Percentiles rank a stretch among this genome's conserved stretches.
Evolutionary conservation across 2,888 invertebrate species (phyloP).

Genomic region (Drosophila histrio): DNA sequence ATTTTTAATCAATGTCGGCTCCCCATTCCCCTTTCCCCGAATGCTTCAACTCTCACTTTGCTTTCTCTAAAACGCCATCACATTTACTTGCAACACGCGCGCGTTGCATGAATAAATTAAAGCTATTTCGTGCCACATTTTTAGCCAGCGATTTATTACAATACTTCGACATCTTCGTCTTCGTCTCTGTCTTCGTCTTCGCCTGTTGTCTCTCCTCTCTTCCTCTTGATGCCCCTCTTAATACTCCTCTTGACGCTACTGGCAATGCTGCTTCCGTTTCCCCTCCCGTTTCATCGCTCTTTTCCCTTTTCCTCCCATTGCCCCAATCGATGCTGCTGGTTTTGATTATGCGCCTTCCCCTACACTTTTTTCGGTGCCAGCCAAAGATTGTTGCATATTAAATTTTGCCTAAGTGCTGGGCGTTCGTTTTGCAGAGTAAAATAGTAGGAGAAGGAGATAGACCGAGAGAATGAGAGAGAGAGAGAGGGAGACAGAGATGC

Average conservation of each 20-base stretch:
- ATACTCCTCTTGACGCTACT: not conserved
- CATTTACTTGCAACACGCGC: conserved; percentile 49
- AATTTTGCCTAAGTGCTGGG: conserved; percentile 71
- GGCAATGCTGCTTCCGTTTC: not conserved
- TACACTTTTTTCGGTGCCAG: conserved; percentile 30
- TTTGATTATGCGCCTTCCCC: conserved; percentile 55
- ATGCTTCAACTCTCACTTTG: too few relatives aligned
- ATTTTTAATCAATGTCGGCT: conserved; percentile 66
- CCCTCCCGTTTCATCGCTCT: too few relatives aligned
- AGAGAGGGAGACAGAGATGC: not conserved
- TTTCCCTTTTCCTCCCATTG: not conserved
- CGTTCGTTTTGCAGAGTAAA: conserved; percentile 23
- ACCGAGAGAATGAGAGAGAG: not conserved
- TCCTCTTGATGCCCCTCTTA: not conserved
- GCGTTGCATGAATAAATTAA: conserved; percentile 77
- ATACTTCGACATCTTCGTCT: conserved; percentile 17
- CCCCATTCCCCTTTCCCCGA: not conserved
- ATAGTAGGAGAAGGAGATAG: not conserved
- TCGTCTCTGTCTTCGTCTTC: not conserved
- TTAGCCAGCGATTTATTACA: conserved; percentile 59
- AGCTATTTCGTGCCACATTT: conserved; percentile 61
- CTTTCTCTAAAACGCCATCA: not conserved
- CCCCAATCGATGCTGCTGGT: conserved; percentile 34
- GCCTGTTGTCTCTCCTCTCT: conserved; percentile 1
- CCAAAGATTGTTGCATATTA: conserved; percentile 79